A percentile compares a stretch with the other conserved stretches of the same genome.
Evolutionary conservation across 2,113 vertebrate species (phyloP).

Genomic region (Recurvirostra avosetta): DNA sequence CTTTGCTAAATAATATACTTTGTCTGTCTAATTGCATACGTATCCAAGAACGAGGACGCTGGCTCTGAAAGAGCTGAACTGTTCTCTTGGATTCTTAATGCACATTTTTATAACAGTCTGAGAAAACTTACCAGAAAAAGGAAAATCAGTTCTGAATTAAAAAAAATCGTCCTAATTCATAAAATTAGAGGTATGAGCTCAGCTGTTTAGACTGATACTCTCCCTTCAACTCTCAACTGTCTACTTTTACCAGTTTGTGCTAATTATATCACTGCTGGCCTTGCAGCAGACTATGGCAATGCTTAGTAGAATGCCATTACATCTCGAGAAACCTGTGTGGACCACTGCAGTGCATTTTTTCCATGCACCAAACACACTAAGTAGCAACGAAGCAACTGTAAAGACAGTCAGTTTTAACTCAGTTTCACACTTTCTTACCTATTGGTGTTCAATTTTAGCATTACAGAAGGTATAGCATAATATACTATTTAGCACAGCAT

Average conservation of each 20-base stretch:
- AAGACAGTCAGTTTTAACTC: neutral
- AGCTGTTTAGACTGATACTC: neutral
- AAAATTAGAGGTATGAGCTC: neutral
- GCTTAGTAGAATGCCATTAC: neutral
- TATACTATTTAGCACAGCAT: neutral
- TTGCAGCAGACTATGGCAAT: neutral
- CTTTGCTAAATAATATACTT: constrained; percentile 15
- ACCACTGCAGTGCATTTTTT: neutral
- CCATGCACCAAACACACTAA: neutral
- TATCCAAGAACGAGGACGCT: constrained; percentile 23
- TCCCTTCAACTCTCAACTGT: neutral
- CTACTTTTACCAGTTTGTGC: neutral
- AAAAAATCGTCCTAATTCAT: neutral
- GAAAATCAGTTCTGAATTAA: neutral
- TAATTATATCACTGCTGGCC: neutral
- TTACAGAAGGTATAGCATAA: neutral
- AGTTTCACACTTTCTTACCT: neutral
- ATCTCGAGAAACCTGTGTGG: neutral
- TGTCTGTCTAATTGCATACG: constrained; percentile 52
- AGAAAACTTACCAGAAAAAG: constrained; percentile 7
- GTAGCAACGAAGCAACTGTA: neutral
- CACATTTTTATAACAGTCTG: constrained; percentile 54
- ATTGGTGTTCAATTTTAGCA: neutral
- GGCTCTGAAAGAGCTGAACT: neutral
- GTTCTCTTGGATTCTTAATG: constrained; percentile 48